These are phyloP conservation scores for Diabrotica balteata DNA, from an alignment of 2,888 invertebrate species.

Conservation along the genomic window DNA sequence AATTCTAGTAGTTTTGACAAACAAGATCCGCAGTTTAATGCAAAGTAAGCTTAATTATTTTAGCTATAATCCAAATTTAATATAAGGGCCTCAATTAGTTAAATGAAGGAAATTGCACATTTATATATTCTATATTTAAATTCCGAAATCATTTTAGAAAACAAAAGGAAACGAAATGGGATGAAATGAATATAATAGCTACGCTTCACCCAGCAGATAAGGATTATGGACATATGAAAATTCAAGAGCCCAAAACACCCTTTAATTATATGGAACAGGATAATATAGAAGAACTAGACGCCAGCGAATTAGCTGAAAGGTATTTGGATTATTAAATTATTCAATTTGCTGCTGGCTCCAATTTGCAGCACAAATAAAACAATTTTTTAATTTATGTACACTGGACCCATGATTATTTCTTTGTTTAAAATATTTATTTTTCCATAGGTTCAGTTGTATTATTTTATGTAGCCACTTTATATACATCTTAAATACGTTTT, in stretches of 20 bases:
- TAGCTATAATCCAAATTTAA: not conserved
- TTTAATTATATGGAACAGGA: constrained; percentile 70
- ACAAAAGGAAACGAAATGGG: constrained; percentile 81
- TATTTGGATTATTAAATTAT: constrained; percentile 45
- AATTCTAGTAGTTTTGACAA: constrained; percentile 91
- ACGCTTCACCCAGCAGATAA: constrained; percentile 98
- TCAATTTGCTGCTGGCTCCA: no score
- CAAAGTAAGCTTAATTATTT: constrained; percentile 41
- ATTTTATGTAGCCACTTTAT: no score
- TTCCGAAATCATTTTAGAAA: constrained; percentile 44
- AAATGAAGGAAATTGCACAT: no score
- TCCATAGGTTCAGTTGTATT: no score
- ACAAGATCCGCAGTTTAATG: constrained; percentile 54
- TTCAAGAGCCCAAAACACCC: constrained; percentile 98
- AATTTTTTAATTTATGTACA: no score
- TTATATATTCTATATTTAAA: no score
- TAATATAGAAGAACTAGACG: constrained; percentile 70
- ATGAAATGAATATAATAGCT: constrained; percentile 98
- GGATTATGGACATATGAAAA: constrained; percentile 99
- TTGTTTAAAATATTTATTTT: no score
- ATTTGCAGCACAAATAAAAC: no score
- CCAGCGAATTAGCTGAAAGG: constrained; percentile 81
- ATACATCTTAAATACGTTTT: no score
- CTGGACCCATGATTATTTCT: no score
- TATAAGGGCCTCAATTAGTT: no score